Base-by-base conservation (phyloP, 2,888 invertebrate species). In the Andrena praecox region DNA sequence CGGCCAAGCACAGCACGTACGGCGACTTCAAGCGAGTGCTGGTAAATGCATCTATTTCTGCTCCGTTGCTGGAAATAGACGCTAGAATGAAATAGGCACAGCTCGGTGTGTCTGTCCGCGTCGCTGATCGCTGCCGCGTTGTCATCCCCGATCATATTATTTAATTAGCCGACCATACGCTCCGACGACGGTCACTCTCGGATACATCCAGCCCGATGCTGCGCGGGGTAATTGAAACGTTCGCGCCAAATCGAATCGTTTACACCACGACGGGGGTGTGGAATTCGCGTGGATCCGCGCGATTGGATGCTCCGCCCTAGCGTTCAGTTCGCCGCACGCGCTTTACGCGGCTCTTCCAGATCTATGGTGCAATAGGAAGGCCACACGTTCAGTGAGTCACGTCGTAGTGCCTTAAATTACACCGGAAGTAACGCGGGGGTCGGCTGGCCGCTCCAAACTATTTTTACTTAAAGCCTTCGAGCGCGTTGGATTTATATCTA, bases 1-100 rank as follows among this genome's bases (percentile, higher is more conserved):
- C 77, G 67, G 73, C 64, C 77, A 74, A 79, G 71, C 77, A 56
- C 64, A 79, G 71, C 77, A 52, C 62, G 72, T 77, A 72, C 60
- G 63, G 71, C 69, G 84, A 85, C 83, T 80, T 83, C 68, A 4
- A 10, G 70, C 74, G 79, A 71, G 77, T 75, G 75, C 71, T 80
- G 74, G 75, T 71, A 79, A 77, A 83, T 82, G 81, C 83, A 80
- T 86, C 86, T 89, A 89, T 89, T 88, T 88, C 70, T 83, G 85
- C 63, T 73, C 35, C 71, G 67, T 80, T 69, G 83, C 85, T 87
- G 86, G 88, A 87, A 89, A 89, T 89, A 87, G 89, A 82, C 48
- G 56, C 81, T 70, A 76, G 82, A 84, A 82, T 82, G 80, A 85
- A 85, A 80, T 76, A 75, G 70, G 74, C 64, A 71, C 80, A 63